phyloP scores from a whole-genome alignment of 2,888 invertebrate species.

The Rutpela maculata region DNA sequence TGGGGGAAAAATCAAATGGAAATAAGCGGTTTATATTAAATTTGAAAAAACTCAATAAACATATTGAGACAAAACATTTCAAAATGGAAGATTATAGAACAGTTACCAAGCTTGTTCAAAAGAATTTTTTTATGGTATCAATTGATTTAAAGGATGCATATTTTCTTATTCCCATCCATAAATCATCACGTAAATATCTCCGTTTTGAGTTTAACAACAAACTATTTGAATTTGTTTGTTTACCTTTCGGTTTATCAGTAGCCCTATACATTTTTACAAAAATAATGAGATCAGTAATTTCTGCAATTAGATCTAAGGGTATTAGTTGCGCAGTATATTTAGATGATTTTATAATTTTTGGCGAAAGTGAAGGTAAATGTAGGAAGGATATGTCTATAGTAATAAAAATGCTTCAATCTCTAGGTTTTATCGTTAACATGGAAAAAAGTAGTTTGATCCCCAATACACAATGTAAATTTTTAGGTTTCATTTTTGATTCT shows the following conservation, averaged over 20 bases:
- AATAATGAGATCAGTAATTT: slow-evolving; percentile 44
- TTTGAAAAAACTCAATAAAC: neutral
- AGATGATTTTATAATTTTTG: slow-evolving; percentile 5
- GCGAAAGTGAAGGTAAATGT: neutral
- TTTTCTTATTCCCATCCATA: slow-evolving; percentile 52
- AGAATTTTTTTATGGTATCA: too few species aligned
- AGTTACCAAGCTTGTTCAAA: too few species aligned
- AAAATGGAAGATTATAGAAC: too few species aligned
- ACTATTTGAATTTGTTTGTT: slow-evolving; percentile 50
- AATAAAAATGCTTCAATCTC: neutral
- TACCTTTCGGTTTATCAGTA: slow-evolving; percentile 56
- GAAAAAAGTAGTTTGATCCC: neutral
- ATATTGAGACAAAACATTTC: slow-evolving; percentile 11
- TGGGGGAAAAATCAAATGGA: slow-evolving; percentile 2
- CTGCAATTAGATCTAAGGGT: neutral
- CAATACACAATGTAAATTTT: neutral
- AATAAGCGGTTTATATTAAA: slow-evolving; percentile 12
- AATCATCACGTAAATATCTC: slow-evolving; percentile 51
- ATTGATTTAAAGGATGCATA: too few species aligned
- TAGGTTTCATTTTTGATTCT: slow-evolving; percentile 8
- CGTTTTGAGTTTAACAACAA: slow-evolving; percentile 51
- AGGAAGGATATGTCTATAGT: neutral
- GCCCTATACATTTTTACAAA: slow-evolving; percentile 60
- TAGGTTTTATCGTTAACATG: neutral
- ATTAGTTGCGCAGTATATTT: neutral